phyloP scores from a whole-genome alignment of 2,113 vertebrate genomes.

The Thermophis baileyi region DNA sequence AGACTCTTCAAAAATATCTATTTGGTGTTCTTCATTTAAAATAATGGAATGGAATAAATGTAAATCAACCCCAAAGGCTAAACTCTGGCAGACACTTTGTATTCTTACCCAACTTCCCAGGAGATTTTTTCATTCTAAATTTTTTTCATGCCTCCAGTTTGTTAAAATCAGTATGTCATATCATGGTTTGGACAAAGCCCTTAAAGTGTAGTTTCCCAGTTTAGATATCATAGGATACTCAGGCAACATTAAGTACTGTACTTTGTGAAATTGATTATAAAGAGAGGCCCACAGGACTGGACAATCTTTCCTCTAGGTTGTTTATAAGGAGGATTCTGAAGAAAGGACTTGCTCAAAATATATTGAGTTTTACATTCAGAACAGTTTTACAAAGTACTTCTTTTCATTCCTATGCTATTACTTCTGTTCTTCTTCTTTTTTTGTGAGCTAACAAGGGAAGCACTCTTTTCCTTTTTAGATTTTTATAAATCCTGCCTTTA shows the following conservation, averaged over 20 bases:
- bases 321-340: neutral
- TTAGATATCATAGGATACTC: neutral
- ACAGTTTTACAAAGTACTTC: neutral
- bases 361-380: neutral
- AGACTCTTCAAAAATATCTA: neutral
- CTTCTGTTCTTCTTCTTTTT: neutral
- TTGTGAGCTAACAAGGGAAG: neutral
- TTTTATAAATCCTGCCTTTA: too few species aligned
- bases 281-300: neutral
- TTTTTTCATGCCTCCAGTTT: neutral
- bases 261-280: neutral
- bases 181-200: neutral
- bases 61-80: neutral
- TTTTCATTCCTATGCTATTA: neutral
- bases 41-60: neutral
- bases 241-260: neutral
- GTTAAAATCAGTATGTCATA: neutral
- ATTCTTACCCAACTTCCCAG: neutral
- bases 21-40: neutral
- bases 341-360: neutral
- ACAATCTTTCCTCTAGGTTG: neutral
- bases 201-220: neutral
- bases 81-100: neutral
- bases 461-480: neutral
- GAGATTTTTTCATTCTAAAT: neutral